A percentile compares a stretch with the other conserved stretches of the same genome.
Evolutionary conservation across 2,888 invertebrate species (phyloP).

Genomic region (Nomada fucata): DNA sequence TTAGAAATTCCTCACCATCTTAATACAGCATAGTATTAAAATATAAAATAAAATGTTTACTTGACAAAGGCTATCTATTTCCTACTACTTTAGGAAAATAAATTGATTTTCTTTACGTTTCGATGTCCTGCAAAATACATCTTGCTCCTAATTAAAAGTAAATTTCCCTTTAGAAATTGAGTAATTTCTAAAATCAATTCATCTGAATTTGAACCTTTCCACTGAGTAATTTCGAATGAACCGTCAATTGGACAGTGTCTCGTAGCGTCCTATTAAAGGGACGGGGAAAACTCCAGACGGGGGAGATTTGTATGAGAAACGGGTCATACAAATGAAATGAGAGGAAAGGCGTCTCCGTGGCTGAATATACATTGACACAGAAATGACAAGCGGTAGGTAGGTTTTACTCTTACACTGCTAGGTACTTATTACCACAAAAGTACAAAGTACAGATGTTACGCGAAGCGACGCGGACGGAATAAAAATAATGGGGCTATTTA

Average conservation of each 20-base stretch:
- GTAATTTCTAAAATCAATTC: too few species aligned
- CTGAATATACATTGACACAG: background rate
- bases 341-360: background rate
- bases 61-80: background rate
- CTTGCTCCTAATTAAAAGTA: too few species aligned
- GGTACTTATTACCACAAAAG: conserved; percentile 14
- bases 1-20: too few species aligned
- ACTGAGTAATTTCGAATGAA: too few species aligned
- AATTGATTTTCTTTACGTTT: too few species aligned
- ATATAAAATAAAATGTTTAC: too few species aligned
- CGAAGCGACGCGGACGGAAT: background rate
- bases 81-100: background rate
- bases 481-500: conserved; percentile 26
- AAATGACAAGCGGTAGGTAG: background rate
- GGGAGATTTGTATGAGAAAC: background rate
- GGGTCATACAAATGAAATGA: background rate
- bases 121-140: too few species aligned
- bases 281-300: too few species aligned
- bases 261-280: background rate
- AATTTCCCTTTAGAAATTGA: background rate
- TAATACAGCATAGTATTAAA: too few species aligned
- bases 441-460: background rate
- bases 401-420: background rate
- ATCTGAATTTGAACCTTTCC: too few species aligned
- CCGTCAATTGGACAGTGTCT: background rate